A percentile compares a stretch with the other conserved stretches of the same genome.
These are phyloP conservation scores for Cyanistes caeruleus DNA, from an alignment of 2,113 vertebrate species.

Conservation along the genomic window DNA sequence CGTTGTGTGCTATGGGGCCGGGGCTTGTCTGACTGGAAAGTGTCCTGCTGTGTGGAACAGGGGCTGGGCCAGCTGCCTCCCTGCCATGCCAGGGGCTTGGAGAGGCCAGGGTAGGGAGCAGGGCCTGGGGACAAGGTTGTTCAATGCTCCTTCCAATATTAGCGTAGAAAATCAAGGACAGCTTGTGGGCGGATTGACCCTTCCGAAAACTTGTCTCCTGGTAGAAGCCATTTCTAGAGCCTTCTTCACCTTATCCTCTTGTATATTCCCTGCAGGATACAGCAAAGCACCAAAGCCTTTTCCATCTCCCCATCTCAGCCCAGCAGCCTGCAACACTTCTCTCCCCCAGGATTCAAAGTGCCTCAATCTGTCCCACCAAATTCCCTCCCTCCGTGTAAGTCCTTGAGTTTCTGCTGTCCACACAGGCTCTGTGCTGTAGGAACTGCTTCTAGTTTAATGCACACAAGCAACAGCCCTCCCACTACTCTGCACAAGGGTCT, in stretches of 20 bases:
- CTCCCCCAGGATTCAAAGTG: neutral
- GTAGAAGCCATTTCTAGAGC: neutral
- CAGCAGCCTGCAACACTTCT: neutral
- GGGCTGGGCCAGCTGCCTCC: neutral
- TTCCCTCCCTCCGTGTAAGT: neutral
- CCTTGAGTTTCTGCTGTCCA: neutral
- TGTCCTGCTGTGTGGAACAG: neutral
- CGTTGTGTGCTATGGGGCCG: rapidly evolving
- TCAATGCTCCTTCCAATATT: neutral
- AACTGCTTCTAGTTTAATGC: neutral
- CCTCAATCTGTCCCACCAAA: neutral
- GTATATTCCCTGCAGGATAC: neutral
- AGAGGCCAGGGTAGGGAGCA: neutral
- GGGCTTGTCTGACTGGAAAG: slow-evolving; percentile 42
- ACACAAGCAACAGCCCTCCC: neutral
- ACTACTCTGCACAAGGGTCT: rapidly evolving
- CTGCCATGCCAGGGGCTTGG: neutral
- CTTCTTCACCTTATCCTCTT: neutral
- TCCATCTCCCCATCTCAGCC: neutral
- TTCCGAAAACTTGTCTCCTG: neutral
- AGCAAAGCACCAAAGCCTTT: neutral
- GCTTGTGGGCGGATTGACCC: rapidly evolving
- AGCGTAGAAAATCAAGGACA: neutral
- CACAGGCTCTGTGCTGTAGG: neutral
- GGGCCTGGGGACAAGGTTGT: neutral